Percentiles rank a stretch among this genome's conserved stretches.
phyloP scores from a whole-genome alignment of 2,113 vertebrate species.

The Recurvirostra avosetta region DNA sequence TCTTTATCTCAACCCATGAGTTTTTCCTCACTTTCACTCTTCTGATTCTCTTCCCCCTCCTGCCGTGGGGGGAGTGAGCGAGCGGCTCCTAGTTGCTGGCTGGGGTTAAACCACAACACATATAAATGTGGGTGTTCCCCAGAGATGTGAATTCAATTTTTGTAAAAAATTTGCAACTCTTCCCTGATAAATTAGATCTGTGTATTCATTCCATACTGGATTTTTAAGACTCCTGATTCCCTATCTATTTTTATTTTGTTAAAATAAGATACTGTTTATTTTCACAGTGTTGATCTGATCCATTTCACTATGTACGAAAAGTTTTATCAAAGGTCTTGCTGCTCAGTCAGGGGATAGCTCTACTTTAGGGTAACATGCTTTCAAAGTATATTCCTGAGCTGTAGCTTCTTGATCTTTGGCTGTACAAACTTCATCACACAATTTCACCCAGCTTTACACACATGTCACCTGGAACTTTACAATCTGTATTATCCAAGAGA shows the following conservation, averaged over 20 bases:
- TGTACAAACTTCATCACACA: not conserved
- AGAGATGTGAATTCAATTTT: not conserved
- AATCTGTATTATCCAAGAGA: not conserved
- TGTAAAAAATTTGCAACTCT: not conserved
- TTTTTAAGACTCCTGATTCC: not conserved
- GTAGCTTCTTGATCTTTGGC: not conserved
- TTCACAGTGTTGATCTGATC: not conserved
- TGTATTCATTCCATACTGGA: too few relatives aligned
- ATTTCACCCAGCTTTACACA: not conserved
- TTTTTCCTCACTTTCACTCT: not conserved
- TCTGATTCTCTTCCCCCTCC: not conserved
- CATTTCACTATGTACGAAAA: not conserved
- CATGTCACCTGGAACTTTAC: not conserved
- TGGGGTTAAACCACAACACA: not conserved
- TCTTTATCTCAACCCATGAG: not conserved
- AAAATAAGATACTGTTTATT: not conserved
- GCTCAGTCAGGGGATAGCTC: not conserved
- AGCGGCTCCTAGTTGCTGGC: not conserved
- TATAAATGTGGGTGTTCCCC: not conserved
- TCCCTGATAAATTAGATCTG: not conserved
- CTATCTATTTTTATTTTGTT: not conserved
- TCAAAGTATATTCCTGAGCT: not conserved
- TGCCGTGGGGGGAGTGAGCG: not conserved
- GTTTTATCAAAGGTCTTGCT: not conserved
- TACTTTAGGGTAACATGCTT: not conserved